Evolutionary conservation across 2,888 invertebrate genomes (phyloP), one percentile per base, ranked within the genome.

Genomic region (Hoplodrina ambigua): DNA sequence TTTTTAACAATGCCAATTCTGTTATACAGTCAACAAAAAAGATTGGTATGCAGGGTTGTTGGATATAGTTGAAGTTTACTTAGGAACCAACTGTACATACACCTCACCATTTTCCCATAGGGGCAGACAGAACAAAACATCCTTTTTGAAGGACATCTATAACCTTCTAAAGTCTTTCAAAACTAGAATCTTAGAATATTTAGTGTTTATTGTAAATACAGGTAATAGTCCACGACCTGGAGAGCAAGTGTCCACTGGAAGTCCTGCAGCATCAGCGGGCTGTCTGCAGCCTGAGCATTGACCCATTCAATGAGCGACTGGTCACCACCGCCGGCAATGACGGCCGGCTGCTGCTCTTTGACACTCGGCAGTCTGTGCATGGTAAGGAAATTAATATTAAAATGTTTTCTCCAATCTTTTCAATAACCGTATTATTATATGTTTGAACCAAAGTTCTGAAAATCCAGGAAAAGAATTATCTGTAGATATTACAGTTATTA

Each of bases 291-390:
- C 95, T 99, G 60, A 98, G 98, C 78, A 97, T 98, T 62, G 98
- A 99, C 92, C 99, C 99, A 0, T 96, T 97, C 88, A 98, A 98
- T 89, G 97, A 98, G 80, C 97, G 97, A 85, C 96, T 99, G 7
- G 97, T 99, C 85, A 97, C 98, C 37, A 99, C 98, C 58, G 99
- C 99, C 10, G 98, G 99, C 70, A 99, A 99, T 91, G 99, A 99
- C 94, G 99, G 99, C 4, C 96, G 98, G 74, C 96, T 99, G 74
- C 96, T 98, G 53, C 96, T 99, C 46, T 99, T 98, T 92, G 99
- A 99, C 91, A 97, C 97, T 55, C 94, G 99, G 86, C 97, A 97
- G 83, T 96, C 97, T 57, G 94, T 94, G 11, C 93, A 95, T 86
- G 96, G 95, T 96, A 57, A 72, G 72, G 5, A 53, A 33, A 53